These are phyloP conservation scores for Ernsta delagoae DNA, from an alignment of 2,888 invertebrate species.

Conservation along the genomic window DNA sequence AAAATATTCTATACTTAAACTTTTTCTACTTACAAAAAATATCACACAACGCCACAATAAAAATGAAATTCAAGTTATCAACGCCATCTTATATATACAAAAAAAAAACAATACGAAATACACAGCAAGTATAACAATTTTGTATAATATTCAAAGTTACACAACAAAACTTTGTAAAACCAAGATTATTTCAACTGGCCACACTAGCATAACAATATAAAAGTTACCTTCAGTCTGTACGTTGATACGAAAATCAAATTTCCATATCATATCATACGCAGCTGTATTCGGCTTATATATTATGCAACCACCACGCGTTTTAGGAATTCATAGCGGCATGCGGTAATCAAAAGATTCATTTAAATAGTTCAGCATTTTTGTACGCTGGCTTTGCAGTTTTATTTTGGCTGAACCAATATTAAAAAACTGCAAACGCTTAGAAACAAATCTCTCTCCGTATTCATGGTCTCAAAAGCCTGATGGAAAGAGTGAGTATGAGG, in stretches of 20 bases:
- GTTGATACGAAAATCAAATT: constrained; percentile 16
- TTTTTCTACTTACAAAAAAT: no score
- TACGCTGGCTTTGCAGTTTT: not conserved
- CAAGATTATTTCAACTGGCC: not conserved
- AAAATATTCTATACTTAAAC: no score
- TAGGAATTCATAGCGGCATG: constrained; percentile 22
- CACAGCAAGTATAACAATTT: no score
- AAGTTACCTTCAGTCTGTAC: constrained; percentile 8
- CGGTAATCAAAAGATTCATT: constrained; percentile 24
- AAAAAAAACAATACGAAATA: no score
- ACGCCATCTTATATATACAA: no score
- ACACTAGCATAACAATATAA: not conserved
- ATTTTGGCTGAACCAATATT: not conserved
- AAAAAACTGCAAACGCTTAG: not conserved
- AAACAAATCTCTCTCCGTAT: not conserved
- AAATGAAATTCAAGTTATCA: no score
- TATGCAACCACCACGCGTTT: constrained; percentile 17
- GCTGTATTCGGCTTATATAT: constrained; percentile 20
- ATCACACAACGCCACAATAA: no score
- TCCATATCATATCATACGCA: constrained; percentile 18
- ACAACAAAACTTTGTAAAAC: not conserved
- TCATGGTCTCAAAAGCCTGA: no score
- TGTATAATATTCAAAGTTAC: not conserved
- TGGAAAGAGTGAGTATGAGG: no score
- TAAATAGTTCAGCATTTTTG: constrained; percentile 16